These are phyloP conservation scores for Rosalia funebris DNA, from an alignment of 2,888 invertebrate genomes.

Conservation along the genomic window DNA sequence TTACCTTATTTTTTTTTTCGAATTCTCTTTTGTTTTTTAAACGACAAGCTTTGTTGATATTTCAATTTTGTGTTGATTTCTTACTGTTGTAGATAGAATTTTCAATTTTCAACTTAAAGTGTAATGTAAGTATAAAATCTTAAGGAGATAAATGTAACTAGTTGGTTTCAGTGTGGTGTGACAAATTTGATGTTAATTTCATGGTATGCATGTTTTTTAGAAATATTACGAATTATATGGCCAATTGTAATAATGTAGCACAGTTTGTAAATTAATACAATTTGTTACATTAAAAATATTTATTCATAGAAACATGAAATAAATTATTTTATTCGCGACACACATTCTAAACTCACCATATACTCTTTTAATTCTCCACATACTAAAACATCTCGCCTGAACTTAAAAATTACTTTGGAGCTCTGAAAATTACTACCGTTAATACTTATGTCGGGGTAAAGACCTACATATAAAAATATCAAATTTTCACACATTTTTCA, in stretches of 20 bases:
- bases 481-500: too few relatives aligned
- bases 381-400: too few relatives aligned
- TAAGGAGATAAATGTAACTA: constrained; percentile 29
- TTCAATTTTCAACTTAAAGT: constrained; percentile 41
- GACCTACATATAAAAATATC: too few relatives aligned
- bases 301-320: constrained; percentile 33
- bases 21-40: constrained; percentile 16
- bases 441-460: too few relatives aligned
- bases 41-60: constrained; percentile 17
- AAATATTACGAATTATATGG: constrained; percentile 46
- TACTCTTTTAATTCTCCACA: too few relatives aligned
- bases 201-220: constrained; percentile 48
- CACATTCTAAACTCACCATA: too few relatives aligned
- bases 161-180: constrained; percentile 49
- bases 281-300: constrained; percentile 45
- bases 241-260: constrained; percentile 48
- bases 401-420: too few relatives aligned
- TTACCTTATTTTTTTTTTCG: constrained; percentile 34
- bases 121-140: constrained; percentile 39
- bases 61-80: neutral
- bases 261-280: constrained; percentile 45
- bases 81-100: constrained; percentile 29
- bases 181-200: constrained; percentile 47
- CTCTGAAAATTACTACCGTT: too few relatives aligned
- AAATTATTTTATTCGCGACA: constrained; percentile 11